Evolutionary conservation across 2,888 invertebrate species (phyloP).

Genomic region (Aspidiotus rigidus): DNA sequence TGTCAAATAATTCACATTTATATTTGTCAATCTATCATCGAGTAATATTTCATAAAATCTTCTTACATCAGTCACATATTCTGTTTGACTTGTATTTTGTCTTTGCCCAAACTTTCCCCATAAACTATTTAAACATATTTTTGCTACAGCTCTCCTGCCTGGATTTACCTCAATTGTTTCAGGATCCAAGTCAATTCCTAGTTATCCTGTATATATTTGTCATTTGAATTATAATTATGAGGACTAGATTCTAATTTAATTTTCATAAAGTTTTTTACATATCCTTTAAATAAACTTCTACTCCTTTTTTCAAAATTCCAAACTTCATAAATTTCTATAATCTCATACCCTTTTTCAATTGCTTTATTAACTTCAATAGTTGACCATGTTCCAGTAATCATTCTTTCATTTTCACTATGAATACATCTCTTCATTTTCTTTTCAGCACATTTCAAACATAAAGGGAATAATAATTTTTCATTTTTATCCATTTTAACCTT

Average conservation of each 20-base stretch:
- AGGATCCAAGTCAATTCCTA: slow-evolving; percentile 37
- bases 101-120: slow-evolving; percentile 39
- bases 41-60: no score
- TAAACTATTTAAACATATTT: slow-evolving; percentile 38
- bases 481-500: no score
- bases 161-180: slow-evolving; percentile 37
- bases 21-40: slow-evolving; percentile 19
- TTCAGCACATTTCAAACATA: no score
- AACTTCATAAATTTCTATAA: slow-evolving; percentile 30
- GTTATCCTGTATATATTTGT: slow-evolving; percentile 25
- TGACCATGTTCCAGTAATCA: slow-evolving; percentile 26
- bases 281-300: no score
- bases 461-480: no score
- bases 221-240: no score
- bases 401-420: slow-evolving; percentile 26
- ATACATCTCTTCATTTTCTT: slow-evolving; percentile 9
- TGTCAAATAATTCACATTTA: slow-evolving; percentile 22
- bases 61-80: slow-evolving; percentile 17
- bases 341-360: slow-evolving; percentile 30
- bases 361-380: no score
- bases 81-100: slow-evolving; percentile 43
- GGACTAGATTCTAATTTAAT: no score
- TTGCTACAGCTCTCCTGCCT: slow-evolving; percentile 38
- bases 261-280: no score
- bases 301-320: slow-evolving; percentile 29